A percentile compares a stretch with the other conserved stretches of the same genome.
These are phyloP conservation scores for Polyommatus iphigenia DNA, from an alignment of 2,888 invertebrate genomes.

Conservation along the genomic window DNA sequence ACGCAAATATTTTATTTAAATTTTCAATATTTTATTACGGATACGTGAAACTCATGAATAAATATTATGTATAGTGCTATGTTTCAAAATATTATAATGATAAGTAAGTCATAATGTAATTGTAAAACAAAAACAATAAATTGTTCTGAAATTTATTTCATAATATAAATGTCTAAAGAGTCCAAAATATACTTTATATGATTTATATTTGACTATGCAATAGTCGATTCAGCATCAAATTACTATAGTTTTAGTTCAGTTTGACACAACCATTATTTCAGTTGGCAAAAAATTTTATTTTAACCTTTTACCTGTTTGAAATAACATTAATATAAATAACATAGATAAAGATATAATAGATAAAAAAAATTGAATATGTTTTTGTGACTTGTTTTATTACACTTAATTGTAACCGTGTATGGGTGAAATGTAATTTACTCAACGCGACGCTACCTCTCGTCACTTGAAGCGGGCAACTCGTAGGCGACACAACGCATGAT, in stretches of 20 bases:
- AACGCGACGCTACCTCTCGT: constrained; percentile 39
- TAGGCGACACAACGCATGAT: constrained; percentile 63
- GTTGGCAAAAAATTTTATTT: not conserved
- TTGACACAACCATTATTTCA: not conserved
- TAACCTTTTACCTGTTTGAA: not conserved
- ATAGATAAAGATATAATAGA: too few species aligned
- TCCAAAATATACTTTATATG: not conserved
- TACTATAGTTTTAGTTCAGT: not conserved
- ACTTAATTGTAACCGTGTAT: not conserved
- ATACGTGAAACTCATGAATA: constrained; percentile 6
- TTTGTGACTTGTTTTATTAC: not conserved
- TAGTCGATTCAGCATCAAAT: not conserved
- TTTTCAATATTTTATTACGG: constrained; percentile 8
- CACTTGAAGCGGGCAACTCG: constrained; percentile 48
- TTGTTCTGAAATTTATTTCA: constrained; percentile 1
- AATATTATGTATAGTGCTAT: constrained; percentile 13
- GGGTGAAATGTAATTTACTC: not conserved
- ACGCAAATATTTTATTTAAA: constrained; percentile 24
- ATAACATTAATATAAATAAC: not conserved
- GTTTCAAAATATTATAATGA: constrained; percentile 12
- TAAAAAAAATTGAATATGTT: not conserved
- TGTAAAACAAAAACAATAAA: constrained; percentile 17
- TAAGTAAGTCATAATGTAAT: constrained; percentile 9
- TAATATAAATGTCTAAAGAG: not conserved
- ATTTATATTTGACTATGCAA: not conserved